Base-by-base conservation (phyloP, 2,888 invertebrate species). In the Ariolimax columbianus region DNA sequence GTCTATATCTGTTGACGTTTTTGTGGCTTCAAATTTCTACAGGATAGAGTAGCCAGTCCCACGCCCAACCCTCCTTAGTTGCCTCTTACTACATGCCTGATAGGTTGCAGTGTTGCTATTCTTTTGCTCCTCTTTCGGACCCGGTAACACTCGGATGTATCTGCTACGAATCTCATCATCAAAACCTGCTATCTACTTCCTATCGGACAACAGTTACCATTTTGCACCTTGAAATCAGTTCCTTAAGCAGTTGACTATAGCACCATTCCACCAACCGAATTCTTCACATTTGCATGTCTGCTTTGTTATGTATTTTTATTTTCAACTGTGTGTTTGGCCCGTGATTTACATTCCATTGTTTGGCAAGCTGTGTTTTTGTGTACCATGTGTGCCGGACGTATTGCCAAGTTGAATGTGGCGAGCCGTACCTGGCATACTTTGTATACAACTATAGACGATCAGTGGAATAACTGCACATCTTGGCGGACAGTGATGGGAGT, bases 381-480 rank as follows among this genome's bases (percentile, higher is more conserved):
- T 68, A 51, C 68, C 77, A 83, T 68, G 66, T 83, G 83, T 40
- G 43, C 47, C 68, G 43, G 66, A 47, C 77, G 11, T 23, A 30
- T 47, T 63, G 83, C 77, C 77, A 77, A 83, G 51, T 51, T n/a
- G 33, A 43, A 40, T 47, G 68, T 68, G 77, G 77, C 47, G 59
- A 19, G 26, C 55, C 55, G n/a, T 72, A 43, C n/a, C 36, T 77
- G 83, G 66, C 68, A 77, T 82, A 73, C 63, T 77, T 77, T 63
- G 43, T 51, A 36, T 26, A 51, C 63, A 63, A 43, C 68, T 36
- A 33, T 9, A 59, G 75, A 82, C 72, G 30, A 59, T 72, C 59
- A 73, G 66, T 63, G 40, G 40, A 75, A 17, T 72, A 23, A 40
- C 19, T 33, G 40, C 40, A 40, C 72, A 40, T 72, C 26, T n/a